Evolutionary conservation across 2,888 invertebrate genomes (phyloP), one percentile per base, ranked within the genome.

Genomic region (Drosophila longiperda): DNA sequence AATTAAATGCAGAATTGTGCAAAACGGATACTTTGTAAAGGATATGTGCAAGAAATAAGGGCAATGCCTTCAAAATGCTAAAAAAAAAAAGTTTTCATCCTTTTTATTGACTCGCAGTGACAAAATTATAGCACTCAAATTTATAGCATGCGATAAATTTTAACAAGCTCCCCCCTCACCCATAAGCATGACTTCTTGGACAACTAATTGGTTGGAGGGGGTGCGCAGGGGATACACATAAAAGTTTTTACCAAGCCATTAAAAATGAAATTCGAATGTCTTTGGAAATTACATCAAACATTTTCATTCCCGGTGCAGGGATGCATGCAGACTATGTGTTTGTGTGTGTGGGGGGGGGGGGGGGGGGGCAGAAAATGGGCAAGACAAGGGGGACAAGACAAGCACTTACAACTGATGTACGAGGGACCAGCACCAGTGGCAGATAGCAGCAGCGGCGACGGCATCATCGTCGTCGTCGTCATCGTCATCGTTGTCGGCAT

Each of bases 361-460:
- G 23, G 17, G 34, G 1, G n/a, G 1, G 26, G 55, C 26, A 36
- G 36, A 36, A 20, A 29, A 32, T 40, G 12, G 70, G 58, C 50
- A 66, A 77, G 55, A 59, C 58, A 52, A 62, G 66, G 26, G 29
- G 29, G 71, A 55, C 75, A 72, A 57, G 83, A 61, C 79, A 67
- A 80, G 75, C 91, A 91, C 92, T 91, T 91, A 92, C 91, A 91
- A 83, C 91, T 92, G 89, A 91, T 90, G 71, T 89, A 85, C 66
- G 91, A 73, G 66, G 91, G 83, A 26, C 73, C 36, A 34, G 53
- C 55, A 57, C 73, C 82, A 55, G 72, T 66, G 55, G 65, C 61
- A 50, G 69, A 40, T 53, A 48, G 36, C 67, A 70, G 29, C 69
- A 60, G 62, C 72, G 52, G 67, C 76, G 45, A 63, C 66, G 57